Base-by-base conservation (phyloP, 2,797 vertebrate genomes). In the Chromobotia macracanthus region DNA sequence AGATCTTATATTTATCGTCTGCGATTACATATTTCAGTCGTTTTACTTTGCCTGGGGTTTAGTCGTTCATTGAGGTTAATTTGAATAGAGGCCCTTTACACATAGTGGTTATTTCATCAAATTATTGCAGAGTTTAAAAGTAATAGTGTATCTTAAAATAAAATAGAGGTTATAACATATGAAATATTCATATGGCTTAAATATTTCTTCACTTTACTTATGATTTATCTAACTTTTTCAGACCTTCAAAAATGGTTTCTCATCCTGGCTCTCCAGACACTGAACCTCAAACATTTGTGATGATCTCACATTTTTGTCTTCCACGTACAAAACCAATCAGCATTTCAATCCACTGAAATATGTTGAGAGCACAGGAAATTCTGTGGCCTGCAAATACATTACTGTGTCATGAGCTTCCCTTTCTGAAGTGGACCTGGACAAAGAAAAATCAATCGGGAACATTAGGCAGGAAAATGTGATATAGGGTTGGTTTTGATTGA, bases 401-500 rank as follows among this genome's bases (percentile, higher is more conserved):
- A 69, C 61, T 38, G 73, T 69, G 77, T 73, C 53, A 63, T 51
- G 74, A 51, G 70, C 50, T 68, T 80, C 67, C 41, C 66, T 75
- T 76, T 81, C 63, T 72, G 73, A 75, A 65, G 61, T 41, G 10
- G 60, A 60, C 56, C 48, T 46, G 72, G 75, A 72, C 63, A 68
- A 51, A 65, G 65, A 53, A 80, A 75, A 83, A 83, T 83, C 85
- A 77, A 87, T 87, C 79, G 60, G 67, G 80, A 79, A 79, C 81
- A 84, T 83, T 80, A 83, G 67, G 79, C 80, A 79, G 78, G 72
- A 86, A 81, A 83, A 84, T 84, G 74, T 81, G 83, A 80, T 82
- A 80, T 84, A 64, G 82, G 41, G 80, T 87, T 87, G 80, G 78
- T 67, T 77, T 71, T 82, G 76, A 87, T 81, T 81, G 75, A 87